These are phyloP conservation scores for Leistus spinibarbis DNA, from an alignment of 2,888 invertebrate genomes.

Conservation along the genomic window DNA sequence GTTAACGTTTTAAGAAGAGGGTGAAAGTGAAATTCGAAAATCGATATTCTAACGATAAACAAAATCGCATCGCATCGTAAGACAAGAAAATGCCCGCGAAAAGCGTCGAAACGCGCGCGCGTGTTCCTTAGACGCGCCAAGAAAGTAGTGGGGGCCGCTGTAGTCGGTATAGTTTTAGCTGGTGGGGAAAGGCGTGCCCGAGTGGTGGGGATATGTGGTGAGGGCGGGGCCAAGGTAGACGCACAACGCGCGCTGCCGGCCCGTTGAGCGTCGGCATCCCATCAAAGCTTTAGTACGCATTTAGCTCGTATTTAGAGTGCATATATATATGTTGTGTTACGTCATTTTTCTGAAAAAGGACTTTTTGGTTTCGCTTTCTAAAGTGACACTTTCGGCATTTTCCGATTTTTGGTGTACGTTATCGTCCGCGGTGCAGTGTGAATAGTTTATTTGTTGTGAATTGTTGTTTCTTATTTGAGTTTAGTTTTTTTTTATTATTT, in stretches of 20 bases:
- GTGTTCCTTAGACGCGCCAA: conserved; percentile 56
- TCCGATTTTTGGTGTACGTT: conserved; percentile 46
- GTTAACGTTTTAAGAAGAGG: not conserved
- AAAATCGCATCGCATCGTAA: not conserved
- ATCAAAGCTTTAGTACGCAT: conserved; percentile 56
- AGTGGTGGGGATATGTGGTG: conserved; percentile 45
- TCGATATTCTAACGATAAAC: conserved; percentile 19
- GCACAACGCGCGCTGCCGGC: conserved; percentile 58
- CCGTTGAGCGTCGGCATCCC: conserved; percentile 56
- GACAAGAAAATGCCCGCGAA: conserved; percentile 34
- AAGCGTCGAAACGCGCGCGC: not conserved
- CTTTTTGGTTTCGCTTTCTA: conserved; percentile 58
- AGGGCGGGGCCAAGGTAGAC: conserved; percentile 49
- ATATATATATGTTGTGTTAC: conserved; percentile 58
- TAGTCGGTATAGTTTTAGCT: conserved; percentile 45
- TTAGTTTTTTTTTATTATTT: conserved; percentile 45
- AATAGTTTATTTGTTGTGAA: conserved; percentile 30
- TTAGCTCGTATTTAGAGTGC: conserved; percentile 59
- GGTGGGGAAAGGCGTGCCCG: conserved; percentile 48
- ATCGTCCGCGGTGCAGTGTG: conserved; percentile 32
- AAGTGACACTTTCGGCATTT: conserved; percentile 58
- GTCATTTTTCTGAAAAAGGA: conserved; percentile 58
- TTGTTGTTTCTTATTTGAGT: conserved; percentile 42
- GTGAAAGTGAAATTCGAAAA: conserved; percentile 7
- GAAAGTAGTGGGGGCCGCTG: conserved; percentile 27